These are phyloP conservation scores for Euwallacea similis DNA, from an alignment of 1,140 invertebrate genomes.

Conservation along the genomic window DNA sequence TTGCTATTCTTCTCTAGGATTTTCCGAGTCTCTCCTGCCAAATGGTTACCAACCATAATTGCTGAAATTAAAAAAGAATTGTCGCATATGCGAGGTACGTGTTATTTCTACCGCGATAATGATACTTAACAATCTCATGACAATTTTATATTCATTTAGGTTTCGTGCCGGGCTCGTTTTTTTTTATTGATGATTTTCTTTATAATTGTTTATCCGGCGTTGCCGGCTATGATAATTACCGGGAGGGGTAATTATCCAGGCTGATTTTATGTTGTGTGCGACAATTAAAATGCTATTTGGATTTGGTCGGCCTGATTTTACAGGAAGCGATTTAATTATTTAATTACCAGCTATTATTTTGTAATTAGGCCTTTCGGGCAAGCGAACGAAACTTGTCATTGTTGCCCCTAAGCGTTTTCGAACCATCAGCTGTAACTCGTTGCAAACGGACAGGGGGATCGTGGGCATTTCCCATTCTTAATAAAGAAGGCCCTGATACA, in stretches of 20 bases:
- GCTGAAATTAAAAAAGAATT: neutral
- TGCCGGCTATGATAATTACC: constrained; percentile 40
- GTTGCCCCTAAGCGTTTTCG: neutral
- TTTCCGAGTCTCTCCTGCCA: neutral
- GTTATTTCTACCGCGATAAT: constrained; percentile 1
- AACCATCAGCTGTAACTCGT: no score
- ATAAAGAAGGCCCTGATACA: neutral
- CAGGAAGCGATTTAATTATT: constrained; percentile 27
- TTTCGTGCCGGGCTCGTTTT: constrained; percentile 29
- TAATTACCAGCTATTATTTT: constrained; percentile 37
- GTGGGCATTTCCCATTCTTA: neutral
- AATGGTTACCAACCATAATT: neutral
- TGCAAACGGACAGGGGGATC: no score
- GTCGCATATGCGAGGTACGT: constrained; percentile 5
- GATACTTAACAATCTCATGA: constrained; percentile 16
- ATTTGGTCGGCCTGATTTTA: constrained; percentile 28
- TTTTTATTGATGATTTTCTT: constrained; percentile 46
- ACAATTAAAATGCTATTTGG: constrained; percentile 51
- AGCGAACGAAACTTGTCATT: neutral
- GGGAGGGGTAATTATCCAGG: constrained; percentile 42
- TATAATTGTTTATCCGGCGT: constrained; percentile 52
- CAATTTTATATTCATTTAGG: constrained; percentile 27
- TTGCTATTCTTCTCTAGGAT: no score
- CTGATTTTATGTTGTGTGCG: constrained; percentile 37
- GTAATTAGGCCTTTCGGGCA: constrained; percentile 34